Base-by-base conservation (phyloP, 1,140 invertebrate species). In the Eumaeus atala region DNA sequence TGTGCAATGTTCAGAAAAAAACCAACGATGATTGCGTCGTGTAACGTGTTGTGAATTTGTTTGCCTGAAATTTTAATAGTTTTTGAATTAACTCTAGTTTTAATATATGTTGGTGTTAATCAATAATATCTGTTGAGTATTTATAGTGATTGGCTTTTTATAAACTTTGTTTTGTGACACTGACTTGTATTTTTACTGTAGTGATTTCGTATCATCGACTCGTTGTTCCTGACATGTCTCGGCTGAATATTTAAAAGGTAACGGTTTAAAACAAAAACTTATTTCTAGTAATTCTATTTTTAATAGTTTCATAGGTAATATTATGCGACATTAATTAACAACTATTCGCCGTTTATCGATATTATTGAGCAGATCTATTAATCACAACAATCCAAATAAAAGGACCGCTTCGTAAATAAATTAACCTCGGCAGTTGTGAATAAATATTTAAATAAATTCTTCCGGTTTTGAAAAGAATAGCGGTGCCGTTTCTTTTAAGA, bases 201-300 rank as follows among this genome's bases (percentile, higher is more conserved):
- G 47, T 55, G 28, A 60, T 58, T 70, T 68, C 59, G 62, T 66
- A 68, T 66, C 66, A 66, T 67, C 67, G 72, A 72, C 71, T 68
- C 79, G 74, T 83, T 77, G 76, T 85, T 81, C 79, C 73, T 77
- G 74, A 77, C 74, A 70, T 79, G 77, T 62, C 66, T 74, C 60
- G 61, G 72, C 71, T 73, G 77, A 67, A 44, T 79, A 80, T 79
- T 77, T 72, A 73, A 79, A 84, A 82, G 81, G 81, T 84, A 84
- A 84, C 75, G 75, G 78, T 76, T 80, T 44, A 14, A 44, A 64
- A 57, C 48, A 60, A 58, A 51, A 55, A 58, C 34, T 21, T 44
- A 28, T 28, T 28, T 28, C n/a, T n/a, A n/a, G n/a, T n/a, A n/a
- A n/a, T n/a, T n/a, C n/a, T 28, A 28, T 28, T 28, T 3, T 28